Conservation (phyloP, 2,113 vertebrate species). For the Telmatochromis sp. region DNA sequence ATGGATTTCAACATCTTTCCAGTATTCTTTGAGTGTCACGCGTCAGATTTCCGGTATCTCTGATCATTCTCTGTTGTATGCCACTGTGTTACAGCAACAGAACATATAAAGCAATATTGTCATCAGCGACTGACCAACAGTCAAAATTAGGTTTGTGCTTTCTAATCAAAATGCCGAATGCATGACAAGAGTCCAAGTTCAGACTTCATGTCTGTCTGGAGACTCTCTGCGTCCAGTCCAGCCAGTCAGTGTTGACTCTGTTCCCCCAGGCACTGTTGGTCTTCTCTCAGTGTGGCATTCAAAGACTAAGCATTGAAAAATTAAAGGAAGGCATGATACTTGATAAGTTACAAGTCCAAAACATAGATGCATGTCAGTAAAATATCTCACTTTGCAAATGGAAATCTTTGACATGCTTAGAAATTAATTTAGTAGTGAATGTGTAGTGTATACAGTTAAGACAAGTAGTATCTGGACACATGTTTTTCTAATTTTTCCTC, state of each 20-base stretch:
- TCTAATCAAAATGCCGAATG: conserved; percentile 1
- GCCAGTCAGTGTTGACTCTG: not conserved
- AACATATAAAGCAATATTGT: not conserved
- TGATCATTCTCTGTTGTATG: not conserved
- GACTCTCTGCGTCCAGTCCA: not conserved
- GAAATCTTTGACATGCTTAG: not conserved
- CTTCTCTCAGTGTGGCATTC: not conserved
- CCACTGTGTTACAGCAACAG: not conserved
- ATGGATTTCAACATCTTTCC: not conserved
- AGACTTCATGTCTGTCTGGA: conserved; percentile 14
- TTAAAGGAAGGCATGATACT: not conserved
- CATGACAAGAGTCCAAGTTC: conserved; percentile 5
- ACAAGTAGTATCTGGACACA: not conserved
- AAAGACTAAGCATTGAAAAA: conserved; percentile 1
- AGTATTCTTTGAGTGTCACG: not conserved
- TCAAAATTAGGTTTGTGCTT: not conserved
- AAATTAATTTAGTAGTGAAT: not conserved
- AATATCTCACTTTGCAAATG: not conserved
- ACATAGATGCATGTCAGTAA: not conserved
- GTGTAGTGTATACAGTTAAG: not conserved
- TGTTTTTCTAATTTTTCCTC: not conserved
- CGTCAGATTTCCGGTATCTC: not conserved
- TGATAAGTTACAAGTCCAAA: not conserved
- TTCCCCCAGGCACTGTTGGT: not conserved
- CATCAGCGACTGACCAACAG: not conserved